Percentiles rank a stretch among this genome's conserved stretches.
These are phyloP conservation scores for Aplysina aerophoba DNA, from an alignment of 37 sponge, comb jelly and placozoan species.

Conservation along the genomic window DNA sequence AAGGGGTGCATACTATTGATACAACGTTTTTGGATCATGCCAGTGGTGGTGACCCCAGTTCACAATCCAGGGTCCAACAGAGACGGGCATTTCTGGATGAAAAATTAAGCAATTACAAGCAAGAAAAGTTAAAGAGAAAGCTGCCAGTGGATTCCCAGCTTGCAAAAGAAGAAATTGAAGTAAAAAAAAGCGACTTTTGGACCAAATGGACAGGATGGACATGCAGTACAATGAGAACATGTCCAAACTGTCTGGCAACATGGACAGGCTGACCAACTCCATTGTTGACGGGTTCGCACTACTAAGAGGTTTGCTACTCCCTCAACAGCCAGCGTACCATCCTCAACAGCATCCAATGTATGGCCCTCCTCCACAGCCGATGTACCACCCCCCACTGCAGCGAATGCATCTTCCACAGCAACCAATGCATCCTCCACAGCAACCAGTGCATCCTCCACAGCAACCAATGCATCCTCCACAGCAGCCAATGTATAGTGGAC, in stretches of 20 bases:
- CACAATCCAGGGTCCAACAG: background rate
- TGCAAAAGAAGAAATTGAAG: background rate
- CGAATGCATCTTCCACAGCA: background rate
- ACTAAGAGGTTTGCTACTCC: background rate
- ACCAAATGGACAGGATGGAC: constrained; percentile 5
- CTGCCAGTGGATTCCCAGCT: constrained; percentile 12
- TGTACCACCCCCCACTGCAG: constrained; percentile 1
- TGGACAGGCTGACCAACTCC: constrained; percentile 8
- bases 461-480: background rate
- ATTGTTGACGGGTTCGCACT: background rate
- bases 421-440: background rate
- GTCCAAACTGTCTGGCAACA: background rate
- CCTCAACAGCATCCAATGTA: background rate
- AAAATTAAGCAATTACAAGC: background rate
- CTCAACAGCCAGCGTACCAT: background rate
- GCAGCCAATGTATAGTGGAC: background rate
- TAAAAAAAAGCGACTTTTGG: background rate
- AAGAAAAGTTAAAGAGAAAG: background rate
- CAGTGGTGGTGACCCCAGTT: too few relatives aligned
- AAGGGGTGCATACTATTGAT: background rate
- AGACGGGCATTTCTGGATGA: background rate
- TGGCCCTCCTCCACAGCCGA: background rate
- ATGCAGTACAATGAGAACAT: background rate
- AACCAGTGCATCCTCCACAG: background rate
- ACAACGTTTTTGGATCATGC: too few relatives aligned